Evolutionary conservation across 1,140 invertebrate species (phyloP), one percentile per base, ranked within the genome.

Genomic region (Nomia melanderi): DNA sequence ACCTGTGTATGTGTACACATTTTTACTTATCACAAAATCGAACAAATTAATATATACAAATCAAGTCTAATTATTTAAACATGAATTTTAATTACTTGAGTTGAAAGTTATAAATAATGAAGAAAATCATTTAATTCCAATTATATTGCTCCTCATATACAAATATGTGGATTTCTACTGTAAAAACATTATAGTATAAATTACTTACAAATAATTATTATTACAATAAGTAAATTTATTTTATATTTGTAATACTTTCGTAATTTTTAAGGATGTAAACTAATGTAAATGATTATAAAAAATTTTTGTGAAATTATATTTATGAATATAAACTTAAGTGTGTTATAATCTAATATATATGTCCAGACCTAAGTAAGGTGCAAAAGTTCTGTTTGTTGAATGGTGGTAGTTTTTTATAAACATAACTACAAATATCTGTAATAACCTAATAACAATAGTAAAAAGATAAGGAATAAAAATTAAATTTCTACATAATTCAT

Each of bases 101-200:
- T 20, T 7, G 7, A 50, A 17, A 50, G 7, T 50, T n/a, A 50
- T n/a, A 20, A n/a, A n/a, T 50, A n/a, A 20, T n/a, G 7, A n/a
- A 7, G 1, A 50, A n/a, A 50, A 50, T 50, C 20, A n/a, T 50
- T 50, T 7, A n/a, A 50, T 8, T 50, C 7, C 47, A n/a, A 14
- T n/a, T 50, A n/a, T n/a, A n/a, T 50, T 50, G 8, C 8, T 20
- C 47, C 47, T n/a, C 6, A 47, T n/a, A 8, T n/a, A 5, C 17
- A 50, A n/a, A n/a, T n/a, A 50, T 50, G n/a, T 50, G 47, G 47
- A 50, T n/a, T 50, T 50, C 47, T 50, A 50, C n/a, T 50, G 47
- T 50, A 50, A 50, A 50, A 50, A 50, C 47, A 7, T n/a, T 50
- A 50, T 17, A 50, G n/a, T n/a, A 50, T 50, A 50, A 50, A 50